Percentiles rank a stretch among this genome's conserved stretches.
phyloP scores from a whole-genome alignment of 2,888 invertebrate species.

The Lapara coniferarum region DNA sequence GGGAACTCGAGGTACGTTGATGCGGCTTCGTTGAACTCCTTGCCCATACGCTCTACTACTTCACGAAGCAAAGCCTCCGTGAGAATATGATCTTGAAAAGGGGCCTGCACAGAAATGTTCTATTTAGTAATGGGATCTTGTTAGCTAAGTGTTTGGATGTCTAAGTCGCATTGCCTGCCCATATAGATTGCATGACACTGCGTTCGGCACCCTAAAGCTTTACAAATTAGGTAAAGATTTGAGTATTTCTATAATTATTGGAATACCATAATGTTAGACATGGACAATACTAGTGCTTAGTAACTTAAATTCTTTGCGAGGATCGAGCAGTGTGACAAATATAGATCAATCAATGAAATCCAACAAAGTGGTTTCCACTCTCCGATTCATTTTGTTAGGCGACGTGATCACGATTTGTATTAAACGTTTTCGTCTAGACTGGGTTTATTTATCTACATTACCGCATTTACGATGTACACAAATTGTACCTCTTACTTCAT shows the following conservation, averaged over 20 bases:
- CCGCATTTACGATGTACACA: background rate
- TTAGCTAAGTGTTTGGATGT: too few relatives aligned
- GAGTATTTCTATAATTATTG: too few relatives aligned
- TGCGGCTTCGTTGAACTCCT: constrained; percentile 87
- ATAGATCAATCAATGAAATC: background rate
- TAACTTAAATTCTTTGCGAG: too few relatives aligned
- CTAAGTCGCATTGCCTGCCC: too few relatives aligned
- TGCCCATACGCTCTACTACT: constrained; percentile 90
- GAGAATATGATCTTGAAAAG: constrained; percentile 84
- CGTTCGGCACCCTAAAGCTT: too few relatives aligned
- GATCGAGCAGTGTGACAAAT: background rate
- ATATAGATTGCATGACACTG: too few relatives aligned
- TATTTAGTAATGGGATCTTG: background rate
- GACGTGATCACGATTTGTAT: background rate
- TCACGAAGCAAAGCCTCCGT: constrained; percentile 90
- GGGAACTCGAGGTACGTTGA: constrained; percentile 87
- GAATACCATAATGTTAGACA: too few relatives aligned
- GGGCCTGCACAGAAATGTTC: background rate
- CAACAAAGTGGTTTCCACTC: background rate
- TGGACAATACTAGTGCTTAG: too few relatives aligned
- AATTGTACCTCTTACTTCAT: background rate
- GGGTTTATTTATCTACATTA: constrained; percentile 4
- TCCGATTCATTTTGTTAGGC: background rate
- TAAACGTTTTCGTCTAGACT: constrained; percentile 7
- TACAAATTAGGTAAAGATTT: too few relatives aligned